A percentile compares a stretch with the other conserved stretches of the same genome.
Evolutionary conservation across 2,113 vertebrate species (phyloP).

Genomic region (Buteo buteo): DNA sequence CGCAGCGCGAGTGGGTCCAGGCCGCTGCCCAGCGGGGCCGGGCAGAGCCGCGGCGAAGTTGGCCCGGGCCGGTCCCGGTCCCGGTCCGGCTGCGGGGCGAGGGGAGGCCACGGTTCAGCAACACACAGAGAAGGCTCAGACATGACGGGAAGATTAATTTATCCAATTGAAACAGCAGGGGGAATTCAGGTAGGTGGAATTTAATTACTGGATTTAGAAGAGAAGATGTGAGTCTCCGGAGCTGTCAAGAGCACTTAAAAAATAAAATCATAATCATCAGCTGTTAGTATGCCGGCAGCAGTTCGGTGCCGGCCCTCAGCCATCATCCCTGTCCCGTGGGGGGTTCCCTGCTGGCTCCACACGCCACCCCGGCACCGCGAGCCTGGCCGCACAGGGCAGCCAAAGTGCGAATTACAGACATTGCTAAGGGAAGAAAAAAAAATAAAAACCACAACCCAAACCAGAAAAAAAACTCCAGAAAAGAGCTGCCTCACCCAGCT

Average conservation of each 20-base stretch:
- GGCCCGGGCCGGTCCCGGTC: not conserved
- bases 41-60: not conserved
- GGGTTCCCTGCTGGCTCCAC: not conserved
- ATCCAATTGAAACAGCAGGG: conserved; percentile 45
- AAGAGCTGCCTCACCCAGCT: not conserved
- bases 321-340: not conserved
- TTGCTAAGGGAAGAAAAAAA: too few species aligned
- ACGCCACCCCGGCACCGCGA: not conserved
- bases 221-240: conserved; percentile 32
- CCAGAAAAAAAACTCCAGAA: not conserved
- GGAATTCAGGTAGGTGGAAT: conserved; percentile 58
- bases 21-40: not conserved
- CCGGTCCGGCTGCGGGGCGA: not conserved
- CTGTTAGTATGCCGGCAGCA: not conserved
- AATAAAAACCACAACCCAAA: not conserved
- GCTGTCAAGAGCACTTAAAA: conserved; percentile 57
- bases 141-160: conserved; percentile 52
- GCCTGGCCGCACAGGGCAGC: not conserved
- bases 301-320: not conserved
- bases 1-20: not conserved
- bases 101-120: not conserved
- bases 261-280: conserved; percentile 57
- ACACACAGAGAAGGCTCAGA: conserved; percentile 6
- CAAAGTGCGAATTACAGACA: not conserved
- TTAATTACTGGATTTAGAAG: conserved; percentile 50